Percentiles rank a stretch among this genome's conserved stretches.
Evolutionary conservation across 2,888 invertebrate genomes (phyloP).

Genomic region (Caenorhabditis sulstoni): DNA sequence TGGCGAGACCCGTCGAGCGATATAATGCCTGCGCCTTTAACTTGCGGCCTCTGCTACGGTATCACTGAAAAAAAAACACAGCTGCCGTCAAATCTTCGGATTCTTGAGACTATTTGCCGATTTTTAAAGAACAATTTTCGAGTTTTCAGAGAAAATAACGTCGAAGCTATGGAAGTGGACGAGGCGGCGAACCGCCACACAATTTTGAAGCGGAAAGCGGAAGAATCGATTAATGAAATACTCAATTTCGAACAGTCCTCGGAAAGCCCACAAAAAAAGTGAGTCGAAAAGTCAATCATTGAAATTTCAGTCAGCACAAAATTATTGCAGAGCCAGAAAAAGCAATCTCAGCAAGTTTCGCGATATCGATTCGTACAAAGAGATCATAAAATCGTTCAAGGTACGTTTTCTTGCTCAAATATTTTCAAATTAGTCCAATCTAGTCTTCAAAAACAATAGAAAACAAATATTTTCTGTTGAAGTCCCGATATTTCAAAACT

Average conservation of each 20-base stretch:
- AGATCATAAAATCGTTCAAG: constrained; percentile 54
- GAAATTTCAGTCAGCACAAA: not conserved
- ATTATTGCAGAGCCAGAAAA: constrained; percentile 30
- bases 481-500: not conserved
- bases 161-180: constrained; percentile 45
- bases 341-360: constrained; percentile 25
- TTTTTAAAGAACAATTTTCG: not conserved
- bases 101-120: constrained; percentile 5
- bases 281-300: not conserved
- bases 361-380: constrained; percentile 45
- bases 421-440: not conserved
- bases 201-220: constrained; percentile 51
- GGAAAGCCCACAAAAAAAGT: constrained; percentile 47
- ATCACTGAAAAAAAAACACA: constrained; percentile 25
- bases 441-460: no score
- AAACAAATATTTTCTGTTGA: no score
- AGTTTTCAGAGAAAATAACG: constrained; percentile 37
- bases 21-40: constrained; percentile 58
- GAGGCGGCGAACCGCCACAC: constrained; percentile 39
- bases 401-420: constrained; percentile 6
- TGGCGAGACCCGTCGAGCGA: constrained; percentile 44
- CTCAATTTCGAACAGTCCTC: constrained; percentile 27
- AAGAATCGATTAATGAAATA: constrained; percentile 42
- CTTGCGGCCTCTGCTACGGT: constrained; percentile 50
- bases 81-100: not conserved